phyloP scores from a whole-genome alignment of 2,888 invertebrate genomes.

The Odontomyia ornata region DNA sequence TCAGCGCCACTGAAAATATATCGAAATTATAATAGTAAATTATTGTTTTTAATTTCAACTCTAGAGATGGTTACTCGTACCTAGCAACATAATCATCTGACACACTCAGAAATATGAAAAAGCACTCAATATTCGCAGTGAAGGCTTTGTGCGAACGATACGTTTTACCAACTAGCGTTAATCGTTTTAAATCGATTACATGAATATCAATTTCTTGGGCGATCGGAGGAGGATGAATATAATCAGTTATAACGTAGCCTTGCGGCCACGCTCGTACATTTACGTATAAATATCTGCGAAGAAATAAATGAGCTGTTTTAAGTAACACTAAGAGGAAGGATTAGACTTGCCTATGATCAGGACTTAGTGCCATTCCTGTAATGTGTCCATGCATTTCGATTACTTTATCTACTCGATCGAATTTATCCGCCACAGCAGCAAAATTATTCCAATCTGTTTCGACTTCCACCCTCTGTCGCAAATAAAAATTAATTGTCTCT shows the following conservation, averaged over 20 bases:
- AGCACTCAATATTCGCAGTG: constrained; percentile 85
- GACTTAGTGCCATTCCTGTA: constrained; percentile 86
- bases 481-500: neutral
- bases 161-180: constrained; percentile 81
- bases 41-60: constrained; percentile 9
- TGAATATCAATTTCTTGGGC: constrained; percentile 89
- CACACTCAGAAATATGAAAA: constrained; percentile 86
- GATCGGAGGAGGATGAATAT: constrained; percentile 82
- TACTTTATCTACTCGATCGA: constrained; percentile 79
- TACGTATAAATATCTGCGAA: constrained; percentile 77
- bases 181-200: constrained; percentile 80
- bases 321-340: too few relatives aligned
- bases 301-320: neutral
- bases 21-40: neutral
- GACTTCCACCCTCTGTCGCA: constrained; percentile 49
- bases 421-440: constrained; percentile 73
- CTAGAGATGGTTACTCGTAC: constrained; percentile 64
- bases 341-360: constrained; percentile 72
- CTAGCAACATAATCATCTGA: constrained; percentile 84
- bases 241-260: constrained; percentile 77
- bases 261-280: constrained; percentile 85
- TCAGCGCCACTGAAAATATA: constrained; percentile 76
- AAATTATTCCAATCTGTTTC: constrained; percentile 76
- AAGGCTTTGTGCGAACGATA: constrained; percentile 81
- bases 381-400: constrained; percentile 88